Conservation (phyloP, 2,797 vertebrate genomes). For the Spondyliosoma cantharus region DNA sequence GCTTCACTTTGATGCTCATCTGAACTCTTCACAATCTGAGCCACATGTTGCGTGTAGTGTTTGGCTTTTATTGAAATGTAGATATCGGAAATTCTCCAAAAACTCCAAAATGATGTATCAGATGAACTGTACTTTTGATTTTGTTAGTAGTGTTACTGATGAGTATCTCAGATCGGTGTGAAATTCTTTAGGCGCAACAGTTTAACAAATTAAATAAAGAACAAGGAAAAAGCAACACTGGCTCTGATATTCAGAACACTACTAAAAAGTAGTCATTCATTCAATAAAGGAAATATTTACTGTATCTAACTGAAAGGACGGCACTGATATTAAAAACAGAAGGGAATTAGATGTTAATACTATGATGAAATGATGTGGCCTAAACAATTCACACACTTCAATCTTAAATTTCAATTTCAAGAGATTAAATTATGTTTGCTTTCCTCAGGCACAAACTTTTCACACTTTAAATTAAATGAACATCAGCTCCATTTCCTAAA, state of each 20-base stretch:
- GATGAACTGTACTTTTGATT: neutral
- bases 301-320: too few relatives aligned
- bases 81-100: too few relatives aligned
- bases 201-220: neutral
- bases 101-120: neutral
- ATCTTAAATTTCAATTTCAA: neutral
- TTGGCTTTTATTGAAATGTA: neutral
- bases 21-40: neutral
- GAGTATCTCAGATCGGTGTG: neutral
- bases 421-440: neutral
- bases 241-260: neutral
- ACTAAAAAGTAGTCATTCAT: neutral
- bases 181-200: neutral
- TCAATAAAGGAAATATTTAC: neutral
- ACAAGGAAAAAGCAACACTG: neutral
- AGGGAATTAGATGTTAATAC: too few relatives aligned
- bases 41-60: neutral
- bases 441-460: neutral
- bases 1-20: constrained; percentile 18
- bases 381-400: neutral
- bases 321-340: neutral
- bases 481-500: neutral
- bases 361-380: too few relatives aligned
- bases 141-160: neutral
- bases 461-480: constrained; percentile 7